A percentile compares a stretch with the other conserved stretches of the same genome.
phyloP scores from a whole-genome alignment of 2,888 invertebrate genomes.

The Nomada hirtipes region DNA sequence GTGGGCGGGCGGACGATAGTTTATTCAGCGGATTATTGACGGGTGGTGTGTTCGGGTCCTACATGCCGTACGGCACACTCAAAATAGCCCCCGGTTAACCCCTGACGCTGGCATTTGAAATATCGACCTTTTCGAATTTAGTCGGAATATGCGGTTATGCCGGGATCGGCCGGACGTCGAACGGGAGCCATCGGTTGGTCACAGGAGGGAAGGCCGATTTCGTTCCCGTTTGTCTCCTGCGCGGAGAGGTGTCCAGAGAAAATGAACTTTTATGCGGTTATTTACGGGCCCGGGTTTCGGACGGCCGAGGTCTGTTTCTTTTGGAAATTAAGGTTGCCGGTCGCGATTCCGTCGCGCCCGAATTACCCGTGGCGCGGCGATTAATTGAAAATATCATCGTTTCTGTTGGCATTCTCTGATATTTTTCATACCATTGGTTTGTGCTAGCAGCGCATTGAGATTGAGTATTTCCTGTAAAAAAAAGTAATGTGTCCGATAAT shows the following conservation, averaged over 20 bases:
- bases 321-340: too few species aligned
- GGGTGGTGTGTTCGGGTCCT: conserved; percentile 80
- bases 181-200: conserved; percentile 34
- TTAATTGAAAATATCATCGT: too few species aligned
- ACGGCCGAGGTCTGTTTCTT: too few species aligned
- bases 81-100: conserved; percentile 82
- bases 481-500: neutral
- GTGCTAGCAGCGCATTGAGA: too few species aligned
- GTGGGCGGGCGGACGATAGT: conserved; percentile 82
- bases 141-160: conserved; percentile 71
- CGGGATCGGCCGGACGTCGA: conserved; percentile 24
- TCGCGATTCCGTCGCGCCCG: too few species aligned
- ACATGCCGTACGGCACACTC: conserved; percentile 77
- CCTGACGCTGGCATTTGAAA: conserved; percentile 75
- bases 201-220: conserved; percentile 12
- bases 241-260: neutral
- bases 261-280: too few species aligned
- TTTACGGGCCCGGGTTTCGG: too few species aligned
- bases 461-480: too few species aligned
- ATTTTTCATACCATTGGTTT: too few species aligned
- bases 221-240: conserved; percentile 1
- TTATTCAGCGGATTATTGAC: conserved; percentile 84
- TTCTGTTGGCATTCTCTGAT: too few species aligned
- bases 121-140: conserved; percentile 76
- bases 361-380: too few species aligned